Evolutionary conservation across 2,797 vertebrate species (phyloP), one percentile per base, ranked within the genome.

Genomic region (Chaunax sp.): DNA sequence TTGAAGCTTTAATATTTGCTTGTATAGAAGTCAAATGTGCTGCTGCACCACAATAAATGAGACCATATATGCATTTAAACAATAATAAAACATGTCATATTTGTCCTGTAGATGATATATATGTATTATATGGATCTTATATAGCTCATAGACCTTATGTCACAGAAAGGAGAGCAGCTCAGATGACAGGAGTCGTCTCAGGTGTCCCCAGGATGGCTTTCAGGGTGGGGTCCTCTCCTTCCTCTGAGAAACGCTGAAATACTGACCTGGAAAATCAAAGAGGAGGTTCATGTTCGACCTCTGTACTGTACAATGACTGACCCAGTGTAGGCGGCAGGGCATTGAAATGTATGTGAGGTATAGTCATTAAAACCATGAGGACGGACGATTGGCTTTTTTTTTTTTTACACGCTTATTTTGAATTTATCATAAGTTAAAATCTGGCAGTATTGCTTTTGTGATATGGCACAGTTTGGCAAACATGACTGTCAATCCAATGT

Each of bases 211-310:
- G 81, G 76, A 69, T 86, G 75, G 45, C 63, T 83, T 87, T 84
- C 84, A 85, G 79, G 85, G 86, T 69, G 87, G 80, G 80, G 88
- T 89, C 75, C 68, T 76, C 25, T 77, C 18, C 58, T 86, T 85
- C 87, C 69, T 84, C 78, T 82, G 63, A 85, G 74, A 83, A 82
- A 77, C 72, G 40, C 72, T 82, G 51, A 78, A 81, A 86, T 69
- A 71, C 72, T 85, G 81, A 81, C 57, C 80, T 84, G 80, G 64
- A 86, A 87, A 81, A 61, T 61, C 51, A 73, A 81, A 71, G 56
- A 73, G 58, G 11, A 25, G 61, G 60, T 68, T 23, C 28, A 50
- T 28, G 55, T 69, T 19, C 23, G 58, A 55, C 63, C 56, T 41
- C 50, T 55, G 19, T 59, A 45, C 55, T 64, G 64, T 67, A 69